These are phyloP conservation scores for Urechis unicinctus DNA, from an alignment of 2,888 invertebrate genomes.

Conservation along the genomic window DNA sequence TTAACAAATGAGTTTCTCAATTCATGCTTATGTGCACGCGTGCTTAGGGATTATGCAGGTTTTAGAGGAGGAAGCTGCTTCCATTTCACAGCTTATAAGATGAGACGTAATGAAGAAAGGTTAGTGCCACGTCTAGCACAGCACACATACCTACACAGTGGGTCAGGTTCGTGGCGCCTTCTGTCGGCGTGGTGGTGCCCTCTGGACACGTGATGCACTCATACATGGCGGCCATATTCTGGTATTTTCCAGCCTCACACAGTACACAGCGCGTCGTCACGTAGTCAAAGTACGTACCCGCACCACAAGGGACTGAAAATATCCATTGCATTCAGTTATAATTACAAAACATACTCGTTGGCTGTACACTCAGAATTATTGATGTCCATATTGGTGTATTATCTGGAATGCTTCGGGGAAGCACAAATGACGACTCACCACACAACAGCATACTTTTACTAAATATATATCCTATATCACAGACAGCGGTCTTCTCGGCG, in stretches of 20 bases:
- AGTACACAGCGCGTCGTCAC: conserved; percentile 18
- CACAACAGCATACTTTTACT: conserved; percentile 16
- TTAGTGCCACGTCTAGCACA: no score
- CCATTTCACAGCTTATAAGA: neutral
- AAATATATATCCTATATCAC: conserved; percentile 19
- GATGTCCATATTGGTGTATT: no score
- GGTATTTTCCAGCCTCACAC: conserved; percentile 16
- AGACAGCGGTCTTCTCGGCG: conserved; percentile 12
- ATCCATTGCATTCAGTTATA: neutral
- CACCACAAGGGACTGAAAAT: conserved; percentile 35
- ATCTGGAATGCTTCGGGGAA: no score
- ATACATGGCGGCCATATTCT: conserved; percentile 13
- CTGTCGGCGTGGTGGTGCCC: conserved; percentile 14
- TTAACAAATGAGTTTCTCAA: no score
- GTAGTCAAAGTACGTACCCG: conserved; percentile 28
- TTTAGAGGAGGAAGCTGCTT: neutral
- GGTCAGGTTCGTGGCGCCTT: conserved; percentile 12
- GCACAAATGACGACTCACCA: conserved; percentile 13
- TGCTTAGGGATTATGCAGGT: neutral
- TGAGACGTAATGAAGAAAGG: neutral
- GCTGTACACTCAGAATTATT: no score
- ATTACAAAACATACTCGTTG: no score
- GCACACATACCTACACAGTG: conserved; percentile 18
- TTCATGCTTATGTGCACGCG: neutral
- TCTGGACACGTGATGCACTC: conserved; percentile 17